A percentile compares a stretch with the other conserved stretches of the same genome.
Evolutionary conservation across 2,113 vertebrate genomes (phyloP).

Genomic region (Elgaria multicarinata): DNA sequence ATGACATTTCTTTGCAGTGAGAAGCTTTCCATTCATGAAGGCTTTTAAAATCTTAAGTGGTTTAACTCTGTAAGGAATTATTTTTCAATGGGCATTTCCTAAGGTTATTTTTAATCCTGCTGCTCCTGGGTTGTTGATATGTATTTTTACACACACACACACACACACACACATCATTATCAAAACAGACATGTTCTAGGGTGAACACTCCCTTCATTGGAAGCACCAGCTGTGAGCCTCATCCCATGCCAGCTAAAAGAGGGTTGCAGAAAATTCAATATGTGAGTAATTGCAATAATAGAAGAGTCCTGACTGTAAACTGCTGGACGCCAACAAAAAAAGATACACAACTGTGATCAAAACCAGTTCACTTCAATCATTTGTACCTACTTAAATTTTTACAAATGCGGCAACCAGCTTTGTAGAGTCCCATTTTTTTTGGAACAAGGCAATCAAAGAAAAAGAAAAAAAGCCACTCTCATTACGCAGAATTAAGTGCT

Average conservation of each 20-base stretch:
- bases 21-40: background rate
- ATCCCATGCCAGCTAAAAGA: background rate
- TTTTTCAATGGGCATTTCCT: background rate
- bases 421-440: background rate
- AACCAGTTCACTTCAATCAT: background rate
- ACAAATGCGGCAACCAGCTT: background rate
- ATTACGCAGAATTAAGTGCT: accelerated
- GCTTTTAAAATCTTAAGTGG: background rate
- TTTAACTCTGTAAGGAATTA: background rate
- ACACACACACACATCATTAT: no score
- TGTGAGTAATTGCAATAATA: background rate
- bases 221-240: background rate
- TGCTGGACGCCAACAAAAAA: background rate
- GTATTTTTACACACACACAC: background rate
- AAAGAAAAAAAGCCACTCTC: background rate
- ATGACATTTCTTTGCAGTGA: no score
- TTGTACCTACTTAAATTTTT: background rate
- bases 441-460: background rate
- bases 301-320: background rate
- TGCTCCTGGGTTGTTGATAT: background rate
- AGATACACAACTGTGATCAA: background rate
- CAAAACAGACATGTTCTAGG: background rate
- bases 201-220: background rate
- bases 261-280: background rate
- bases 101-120: background rate